These are phyloP conservation scores for Coelinius sp. DNA, from an alignment of 2,888 invertebrate species.

Conservation along the genomic window DNA sequence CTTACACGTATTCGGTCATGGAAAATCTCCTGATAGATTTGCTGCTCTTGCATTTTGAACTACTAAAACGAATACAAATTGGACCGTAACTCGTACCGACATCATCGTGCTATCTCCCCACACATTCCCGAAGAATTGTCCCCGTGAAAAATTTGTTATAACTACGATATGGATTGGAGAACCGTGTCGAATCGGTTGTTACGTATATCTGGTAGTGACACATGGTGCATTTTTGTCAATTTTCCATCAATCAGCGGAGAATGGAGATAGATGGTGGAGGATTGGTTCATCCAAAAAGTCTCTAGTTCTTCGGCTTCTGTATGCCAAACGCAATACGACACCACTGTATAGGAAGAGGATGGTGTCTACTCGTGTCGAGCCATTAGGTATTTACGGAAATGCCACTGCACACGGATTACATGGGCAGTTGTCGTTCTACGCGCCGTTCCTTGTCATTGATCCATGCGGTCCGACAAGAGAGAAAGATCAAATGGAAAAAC, in stretches of 20 bases:
- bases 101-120: not conserved
- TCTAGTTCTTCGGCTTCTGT: not conserved
- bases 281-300: not conserved
- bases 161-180: not conserved
- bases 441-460: slow-evolving; percentile 49
- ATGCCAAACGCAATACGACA: slow-evolving; percentile 14
- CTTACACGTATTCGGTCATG: no score
- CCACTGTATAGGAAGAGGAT: slow-evolving; percentile 15
- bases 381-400: slow-evolving; percentile 70
- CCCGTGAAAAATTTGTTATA: not conserved
- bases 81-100: not conserved
- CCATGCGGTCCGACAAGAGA: slow-evolving; percentile 25
- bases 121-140: not conserved
- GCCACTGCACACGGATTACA: slow-evolving; percentile 63
- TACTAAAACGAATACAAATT: not conserved
- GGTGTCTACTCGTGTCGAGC: slow-evolving; percentile 45
- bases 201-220: slow-evolving; percentile 1
- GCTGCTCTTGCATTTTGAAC: no score
- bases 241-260: slow-evolving; percentile 35
- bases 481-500: slow-evolving; percentile 36
- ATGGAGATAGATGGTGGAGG: slow-evolving; percentile 40
- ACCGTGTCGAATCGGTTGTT: slow-evolving; percentile 5
- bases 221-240: not conserved
- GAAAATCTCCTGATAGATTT: no score
- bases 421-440: slow-evolving; percentile 56